phyloP scores from a whole-genome alignment of 2,888 invertebrate species.

The Chorisops tibialis region DNA sequence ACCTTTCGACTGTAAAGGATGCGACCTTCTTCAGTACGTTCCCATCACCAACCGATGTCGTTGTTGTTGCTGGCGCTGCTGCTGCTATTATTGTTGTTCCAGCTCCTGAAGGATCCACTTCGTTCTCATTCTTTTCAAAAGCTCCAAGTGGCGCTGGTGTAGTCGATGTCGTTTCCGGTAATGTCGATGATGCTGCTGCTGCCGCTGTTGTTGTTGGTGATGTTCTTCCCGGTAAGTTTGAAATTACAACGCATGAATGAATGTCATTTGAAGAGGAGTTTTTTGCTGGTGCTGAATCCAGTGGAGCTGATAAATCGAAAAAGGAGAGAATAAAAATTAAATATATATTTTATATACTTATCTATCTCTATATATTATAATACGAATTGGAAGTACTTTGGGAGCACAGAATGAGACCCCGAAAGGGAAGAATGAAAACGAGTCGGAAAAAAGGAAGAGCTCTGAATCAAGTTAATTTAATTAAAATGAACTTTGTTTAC shows the following conservation, averaged over 20 bases:
- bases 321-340: slow-evolving; percentile 30
- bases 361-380: neutral
- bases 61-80: neutral
- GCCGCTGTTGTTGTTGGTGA: slow-evolving; percentile 48
- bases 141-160: slow-evolving; percentile 9
- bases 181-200: slow-evolving; percentile 43
- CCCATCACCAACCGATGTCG: slow-evolving; percentile 52
- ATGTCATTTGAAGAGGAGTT: slow-evolving; percentile 44
- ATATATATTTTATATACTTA: slow-evolving; percentile 28
- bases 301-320: slow-evolving; percentile 36
- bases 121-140: neutral
- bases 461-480: slow-evolving; percentile 29
- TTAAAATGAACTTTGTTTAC: slow-evolving; percentile 29
- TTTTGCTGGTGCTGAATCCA: slow-evolving; percentile 37
- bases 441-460: slow-evolving; percentile 3
- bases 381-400: neutral
- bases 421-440: slow-evolving; percentile 6
- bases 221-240: slow-evolving; percentile 45
- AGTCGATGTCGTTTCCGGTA: slow-evolving; percentile 15
- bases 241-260: slow-evolving; percentile 53
- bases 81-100: neutral
- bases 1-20: slow-evolving; percentile 74
- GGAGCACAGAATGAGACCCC: neutral
- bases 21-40: slow-evolving; percentile 81
- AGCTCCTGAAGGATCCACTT: neutral